phyloP scores from a whole-genome alignment of 1,140 invertebrate species.

The Plodia interpunctella region DNA sequence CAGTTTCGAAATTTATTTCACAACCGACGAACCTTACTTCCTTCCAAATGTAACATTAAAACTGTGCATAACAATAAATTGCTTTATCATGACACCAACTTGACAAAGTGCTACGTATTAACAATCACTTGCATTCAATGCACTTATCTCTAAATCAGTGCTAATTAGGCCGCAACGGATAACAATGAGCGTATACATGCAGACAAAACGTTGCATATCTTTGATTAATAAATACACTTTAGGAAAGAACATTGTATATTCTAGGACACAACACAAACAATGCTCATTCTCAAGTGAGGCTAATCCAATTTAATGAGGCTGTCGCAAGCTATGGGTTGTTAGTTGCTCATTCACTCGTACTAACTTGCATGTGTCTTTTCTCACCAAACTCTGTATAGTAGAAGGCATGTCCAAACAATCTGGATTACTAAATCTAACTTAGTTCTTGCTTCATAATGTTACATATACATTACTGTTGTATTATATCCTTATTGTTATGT shows the following conservation, averaged over 20 bases:
- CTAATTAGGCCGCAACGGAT: constrained; percentile 34
- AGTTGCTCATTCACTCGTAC: background rate
- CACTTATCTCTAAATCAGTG: constrained; percentile 23
- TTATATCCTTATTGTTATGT: no score
- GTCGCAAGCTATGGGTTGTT: constrained; percentile 24
- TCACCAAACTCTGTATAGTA: background rate
- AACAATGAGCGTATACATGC: constrained; percentile 28
- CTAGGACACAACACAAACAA: constrained; percentile 30
- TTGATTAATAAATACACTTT: constrained; percentile 16
- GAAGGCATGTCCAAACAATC: background rate
- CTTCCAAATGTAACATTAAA: background rate
- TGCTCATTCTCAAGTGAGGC: constrained; percentile 34
- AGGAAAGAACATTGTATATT: constrained; percentile 24
- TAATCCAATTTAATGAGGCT: constrained; percentile 32
- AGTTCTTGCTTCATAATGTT: background rate
- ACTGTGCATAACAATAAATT: background rate
- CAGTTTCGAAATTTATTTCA: no score
- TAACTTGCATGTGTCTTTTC: background rate
- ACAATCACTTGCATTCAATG: constrained; percentile 6
- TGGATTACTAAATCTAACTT: background rate
- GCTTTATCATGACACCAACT: background rate
- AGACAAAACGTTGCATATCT: constrained; percentile 30
- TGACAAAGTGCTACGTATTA: constrained; percentile 7
- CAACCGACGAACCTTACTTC: no score
- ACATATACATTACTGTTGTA: background rate